Percentiles rank a stretch among this genome's conserved stretches.
These are phyloP conservation scores for Delphinapterus leucas DNA, from an alignment of 2,113 vertebrate genomes.

Conservation along the genomic window DNA sequence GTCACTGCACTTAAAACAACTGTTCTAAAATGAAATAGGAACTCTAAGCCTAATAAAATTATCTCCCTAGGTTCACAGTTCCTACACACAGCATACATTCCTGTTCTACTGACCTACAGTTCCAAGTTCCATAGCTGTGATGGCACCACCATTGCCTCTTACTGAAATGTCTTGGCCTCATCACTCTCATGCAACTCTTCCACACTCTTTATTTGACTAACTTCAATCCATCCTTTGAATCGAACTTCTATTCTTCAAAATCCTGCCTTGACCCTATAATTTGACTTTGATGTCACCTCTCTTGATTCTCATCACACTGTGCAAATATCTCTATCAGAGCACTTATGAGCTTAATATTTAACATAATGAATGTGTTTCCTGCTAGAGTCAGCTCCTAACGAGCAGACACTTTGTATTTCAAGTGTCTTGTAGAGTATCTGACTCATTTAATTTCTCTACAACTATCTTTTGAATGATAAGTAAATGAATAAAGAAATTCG, in stretches of 20 bases:
- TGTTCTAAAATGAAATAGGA: background rate
- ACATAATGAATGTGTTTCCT: background rate
- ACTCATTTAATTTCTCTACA: background rate
- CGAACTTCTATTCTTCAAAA: background rate
- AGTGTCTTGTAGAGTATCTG: background rate
- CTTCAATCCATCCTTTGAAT: background rate
- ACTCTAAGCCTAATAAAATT: background rate
- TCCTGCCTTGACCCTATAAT: background rate
- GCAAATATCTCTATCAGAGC: background rate
- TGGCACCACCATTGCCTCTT: background rate
- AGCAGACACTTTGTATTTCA: background rate
- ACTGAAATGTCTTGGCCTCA: background rate
- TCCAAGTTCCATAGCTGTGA: background rate
- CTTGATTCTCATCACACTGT: background rate
- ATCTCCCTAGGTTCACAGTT: background rate
- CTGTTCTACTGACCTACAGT: background rate
- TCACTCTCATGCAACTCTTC: background rate
- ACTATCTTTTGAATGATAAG: background rate
- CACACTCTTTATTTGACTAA: background rate
- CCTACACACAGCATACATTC: background rate
- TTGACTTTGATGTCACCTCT: background rate
- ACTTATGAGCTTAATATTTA: background rate
- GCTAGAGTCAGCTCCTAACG: background rate
- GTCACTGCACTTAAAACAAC: background rate
- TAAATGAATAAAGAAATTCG: background rate